Evolutionary conservation across 37 sponge, comb jelly and placozoan species (phyloP), one percentile per base, ranked within the genome.

Genomic region (Geodia barretti): DNA sequence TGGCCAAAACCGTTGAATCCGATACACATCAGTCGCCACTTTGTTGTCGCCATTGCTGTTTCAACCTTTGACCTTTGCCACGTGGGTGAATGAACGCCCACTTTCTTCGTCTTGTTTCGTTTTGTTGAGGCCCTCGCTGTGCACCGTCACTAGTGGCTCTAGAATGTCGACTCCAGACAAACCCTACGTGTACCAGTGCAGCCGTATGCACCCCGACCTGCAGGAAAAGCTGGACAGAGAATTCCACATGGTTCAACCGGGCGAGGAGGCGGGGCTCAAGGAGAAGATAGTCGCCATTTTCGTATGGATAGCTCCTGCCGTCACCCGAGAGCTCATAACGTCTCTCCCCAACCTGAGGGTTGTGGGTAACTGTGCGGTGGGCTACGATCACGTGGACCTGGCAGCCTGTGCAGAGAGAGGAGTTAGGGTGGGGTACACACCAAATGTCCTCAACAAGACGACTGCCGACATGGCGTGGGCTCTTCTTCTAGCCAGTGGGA

Each of bases 401-500:
- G 38, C 69, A 19, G 95, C 85, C 2, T 87, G 90, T 24, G 42
- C 54, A 29, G 39, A 69, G 30, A 64, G 80, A 33, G 91, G 94
- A 0, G 81, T 96, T 42, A 62, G 86, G 11, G 89, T 96, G 9
- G 91, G 94, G 7, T 69, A 93, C 88, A 93, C 92, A 34, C 97
- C 97, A 3, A 41, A 77, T 17, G 82, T 84, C 11, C 71, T 91
- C 23, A 85, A 77, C 54, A 73, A 68, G 5, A 64, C 91, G 7
- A 90, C 91, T 9, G 97, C 94, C 30, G 97, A 96, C 41, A 78
- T 93, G 68, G 91, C 83, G 5, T 80, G 95, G 76, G 79, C 97
- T 1, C 61, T 96, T 20, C 38, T 96, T 60, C 83, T 96, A 20
- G 85, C 86, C 24, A 47, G 75, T 20, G 95, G 91, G 35, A 80